Evolutionary conservation across 1,140 invertebrate genomes (phyloP).

Genomic region (Heliconius melpomene): DNA sequence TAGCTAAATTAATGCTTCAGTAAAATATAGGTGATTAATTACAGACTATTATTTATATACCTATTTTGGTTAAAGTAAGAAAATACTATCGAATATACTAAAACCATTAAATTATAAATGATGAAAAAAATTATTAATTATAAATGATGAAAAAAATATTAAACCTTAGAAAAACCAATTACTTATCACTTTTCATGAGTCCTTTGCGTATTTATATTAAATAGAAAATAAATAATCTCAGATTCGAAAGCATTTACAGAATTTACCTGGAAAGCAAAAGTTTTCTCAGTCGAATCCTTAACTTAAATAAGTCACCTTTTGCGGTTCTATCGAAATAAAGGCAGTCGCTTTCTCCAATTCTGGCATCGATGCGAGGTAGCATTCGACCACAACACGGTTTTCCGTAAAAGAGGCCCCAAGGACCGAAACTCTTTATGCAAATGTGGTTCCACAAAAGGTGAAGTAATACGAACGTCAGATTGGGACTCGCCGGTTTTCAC

Average conservation of each 20-base stretch:
- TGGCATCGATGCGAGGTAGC: conserved; percentile 45
- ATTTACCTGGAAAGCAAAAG: conserved; percentile 28
- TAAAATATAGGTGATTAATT: too few species aligned
- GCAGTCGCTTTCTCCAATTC: conserved; percentile 57
- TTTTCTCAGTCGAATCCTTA: conserved; percentile 23
- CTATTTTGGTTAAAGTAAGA: too few species aligned
- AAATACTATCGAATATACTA: too few species aligned
- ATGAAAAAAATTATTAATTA: too few species aligned
- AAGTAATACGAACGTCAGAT: conserved; percentile 67
- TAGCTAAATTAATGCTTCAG: too few species aligned
- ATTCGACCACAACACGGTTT: conserved; percentile 67
- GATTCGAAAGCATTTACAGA: background rate
- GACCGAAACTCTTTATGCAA: conserved; percentile 70
- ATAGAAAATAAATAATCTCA: background rate
- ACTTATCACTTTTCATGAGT: too few species aligned
- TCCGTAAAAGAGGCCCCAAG: conserved; percentile 65
- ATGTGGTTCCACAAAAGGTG: conserved; percentile 67
- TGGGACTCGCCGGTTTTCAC: conserved; percentile 58
- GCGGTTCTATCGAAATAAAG: conserved; percentile 58
- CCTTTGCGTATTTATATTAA: too few species aligned
- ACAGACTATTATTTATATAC: too few species aligned
- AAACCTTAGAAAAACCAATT: too few species aligned
- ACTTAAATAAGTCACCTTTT: conserved; percentile 12
- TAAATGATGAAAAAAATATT: too few species aligned
- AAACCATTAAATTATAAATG: too few species aligned